Conservation (phyloP, 2,797 vertebrate genomes). For the Micrastur ruficollis region DNA sequence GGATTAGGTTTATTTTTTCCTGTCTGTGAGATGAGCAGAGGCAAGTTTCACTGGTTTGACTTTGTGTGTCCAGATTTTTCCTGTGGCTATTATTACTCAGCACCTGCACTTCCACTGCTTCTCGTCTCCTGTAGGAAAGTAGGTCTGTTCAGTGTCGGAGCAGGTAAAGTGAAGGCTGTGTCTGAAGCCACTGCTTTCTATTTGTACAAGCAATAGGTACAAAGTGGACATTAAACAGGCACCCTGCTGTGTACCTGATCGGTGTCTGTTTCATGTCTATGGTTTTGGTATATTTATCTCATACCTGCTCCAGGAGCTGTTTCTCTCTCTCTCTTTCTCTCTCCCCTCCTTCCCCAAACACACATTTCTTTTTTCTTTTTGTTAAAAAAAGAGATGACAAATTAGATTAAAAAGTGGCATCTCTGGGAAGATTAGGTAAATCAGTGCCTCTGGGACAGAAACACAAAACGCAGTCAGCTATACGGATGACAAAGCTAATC, state of each 20-base stretch:
- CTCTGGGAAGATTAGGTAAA: not conserved
- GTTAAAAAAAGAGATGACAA: not conserved
- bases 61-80: conserved; percentile 15
- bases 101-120: conserved; percentile 74
- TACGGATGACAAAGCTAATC: not conserved
- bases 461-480: not conserved
- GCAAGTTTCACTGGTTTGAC: conserved; percentile 4
- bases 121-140: conserved; percentile 59
- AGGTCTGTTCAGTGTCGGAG: conserved; percentile 70
- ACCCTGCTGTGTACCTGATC: conserved; percentile 62
- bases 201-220: conserved; percentile 64
- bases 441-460: not conserved
- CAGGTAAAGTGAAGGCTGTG: conserved; percentile 64
- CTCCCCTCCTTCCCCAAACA: not conserved
- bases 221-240: conserved; percentile 73
- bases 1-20: not conserved
- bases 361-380: not conserved
- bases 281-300: conserved; percentile 43
- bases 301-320: not conserved
- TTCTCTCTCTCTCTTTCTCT: not conserved
- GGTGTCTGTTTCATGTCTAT: conserved; percentile 67
- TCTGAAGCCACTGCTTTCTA: conserved; percentile 47
- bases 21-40: not conserved
- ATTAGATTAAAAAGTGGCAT: not conserved
- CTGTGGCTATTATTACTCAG: conserved; percentile 49